A percentile compares a stretch with the other conserved stretches of the same genome.
Evolutionary conservation across 2,888 invertebrate species (phyloP).

Genomic region (Hermaeophaga mercurialis): DNA sequence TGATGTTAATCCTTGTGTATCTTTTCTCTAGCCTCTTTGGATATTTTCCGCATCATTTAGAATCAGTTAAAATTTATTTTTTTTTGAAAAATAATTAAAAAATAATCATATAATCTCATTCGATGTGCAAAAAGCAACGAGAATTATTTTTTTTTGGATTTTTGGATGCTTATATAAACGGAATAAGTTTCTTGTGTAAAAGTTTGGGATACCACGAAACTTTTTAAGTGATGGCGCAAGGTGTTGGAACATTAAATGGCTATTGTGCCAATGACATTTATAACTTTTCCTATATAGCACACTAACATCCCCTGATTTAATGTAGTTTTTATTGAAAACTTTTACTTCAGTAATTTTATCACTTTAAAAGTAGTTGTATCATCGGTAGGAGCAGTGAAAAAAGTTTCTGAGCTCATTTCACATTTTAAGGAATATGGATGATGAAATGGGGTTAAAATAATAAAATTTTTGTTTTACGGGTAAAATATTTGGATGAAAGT

Average conservation of each 20-base stretch:
- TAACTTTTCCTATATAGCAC: constrained; percentile 39
- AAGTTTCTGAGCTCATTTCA: too few relatives aligned
- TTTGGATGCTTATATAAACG: not conserved
- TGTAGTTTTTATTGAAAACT: constrained; percentile 19
- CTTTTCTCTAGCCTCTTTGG: too few relatives aligned
- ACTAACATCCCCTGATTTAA: constrained; percentile 12
- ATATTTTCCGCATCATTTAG: too few relatives aligned
- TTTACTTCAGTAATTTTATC: not conserved
- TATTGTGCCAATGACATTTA: constrained; percentile 50
- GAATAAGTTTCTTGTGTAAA: constrained; percentile 53
- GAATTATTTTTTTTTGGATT: not conserved
- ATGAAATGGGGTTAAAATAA: too few relatives aligned
- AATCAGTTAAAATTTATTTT: too few relatives aligned
- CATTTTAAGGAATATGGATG: too few relatives aligned
- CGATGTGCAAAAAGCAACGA: too few relatives aligned
- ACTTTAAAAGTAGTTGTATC: not conserved
- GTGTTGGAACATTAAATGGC: constrained; percentile 46
- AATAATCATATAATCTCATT: too few relatives aligned
- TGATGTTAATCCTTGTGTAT: too few relatives aligned
- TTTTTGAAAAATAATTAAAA: too few relatives aligned
- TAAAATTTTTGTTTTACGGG: too few relatives aligned
- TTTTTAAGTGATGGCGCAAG: constrained; percentile 53
- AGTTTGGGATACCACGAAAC: constrained; percentile 56
- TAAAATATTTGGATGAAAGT: too few relatives aligned
- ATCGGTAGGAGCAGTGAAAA: not conserved